phyloP scores from a whole-genome alignment of 2,113 vertebrate genomes.

The Podarcis cretensis region DNA sequence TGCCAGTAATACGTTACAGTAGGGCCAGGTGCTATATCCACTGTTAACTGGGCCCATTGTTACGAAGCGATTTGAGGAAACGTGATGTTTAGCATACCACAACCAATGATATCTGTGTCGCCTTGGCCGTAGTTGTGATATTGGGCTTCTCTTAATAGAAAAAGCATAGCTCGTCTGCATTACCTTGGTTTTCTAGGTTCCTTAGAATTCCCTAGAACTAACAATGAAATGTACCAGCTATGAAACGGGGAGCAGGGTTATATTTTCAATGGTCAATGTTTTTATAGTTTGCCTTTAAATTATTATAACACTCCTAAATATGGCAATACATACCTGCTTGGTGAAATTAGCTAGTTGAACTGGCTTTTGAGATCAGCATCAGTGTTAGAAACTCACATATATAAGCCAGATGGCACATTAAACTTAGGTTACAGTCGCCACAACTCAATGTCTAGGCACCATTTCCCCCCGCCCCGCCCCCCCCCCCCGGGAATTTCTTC shows the following conservation, averaged over 20 bases:
- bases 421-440: too few species aligned
- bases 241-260: not conserved
- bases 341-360: not conserved
- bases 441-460: too few species aligned
- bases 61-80: not conserved
- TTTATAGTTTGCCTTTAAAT: not conserved
- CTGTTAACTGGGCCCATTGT: constrained; percentile 2
- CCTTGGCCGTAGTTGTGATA: not conserved
- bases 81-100: not conserved
- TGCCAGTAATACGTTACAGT: constrained; percentile 11
- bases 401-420: too few species aligned
- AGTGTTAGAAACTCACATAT: too few species aligned
- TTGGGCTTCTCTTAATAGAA: not conserved
- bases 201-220: constrained; percentile 55
- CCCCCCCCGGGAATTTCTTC: too few species aligned
- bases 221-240: not conserved
- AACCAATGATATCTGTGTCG: not conserved
- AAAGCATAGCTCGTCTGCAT: not conserved
- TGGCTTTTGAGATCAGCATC: not conserved
- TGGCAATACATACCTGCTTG: not conserved
- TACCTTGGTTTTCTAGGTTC: constrained; percentile 48
- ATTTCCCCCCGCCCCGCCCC: too few species aligned
- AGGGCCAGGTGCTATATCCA: constrained; percentile 5
- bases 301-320: not conserved
- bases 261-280: not conserved